Evolutionary conservation across 2,888 invertebrate species (phyloP).

Genomic region (Tanypteryx hageni): DNA sequence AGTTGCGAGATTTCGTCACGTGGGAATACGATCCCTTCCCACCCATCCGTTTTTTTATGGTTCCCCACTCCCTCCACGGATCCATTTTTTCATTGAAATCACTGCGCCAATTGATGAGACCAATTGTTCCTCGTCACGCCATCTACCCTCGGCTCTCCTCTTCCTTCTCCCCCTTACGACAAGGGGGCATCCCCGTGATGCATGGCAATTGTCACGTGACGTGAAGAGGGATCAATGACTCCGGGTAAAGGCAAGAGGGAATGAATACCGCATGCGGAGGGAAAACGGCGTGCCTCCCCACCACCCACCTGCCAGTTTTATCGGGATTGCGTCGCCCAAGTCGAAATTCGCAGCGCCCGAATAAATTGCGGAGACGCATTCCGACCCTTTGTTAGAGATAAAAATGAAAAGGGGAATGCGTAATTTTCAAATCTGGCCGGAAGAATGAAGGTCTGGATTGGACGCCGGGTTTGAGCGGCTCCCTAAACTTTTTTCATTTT

Average conservation of each 20-base stretch:
- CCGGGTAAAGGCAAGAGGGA: not conserved
- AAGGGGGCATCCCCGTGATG: slow-evolving; percentile 42
- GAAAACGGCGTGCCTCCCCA: not conserved
- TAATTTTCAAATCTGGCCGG: slow-evolving; percentile 3
- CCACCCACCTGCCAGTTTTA: not conserved
- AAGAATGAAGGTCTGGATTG: not conserved
- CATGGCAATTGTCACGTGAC: slow-evolving; percentile 46
- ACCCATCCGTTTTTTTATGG: not conserved
- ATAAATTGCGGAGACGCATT: slow-evolving; percentile 43
- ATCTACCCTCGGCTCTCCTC: not conserved
- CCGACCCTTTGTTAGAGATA: not conserved
- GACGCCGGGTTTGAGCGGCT: not conserved
- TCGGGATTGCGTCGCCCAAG: not conserved
- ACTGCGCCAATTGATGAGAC: slow-evolving; percentile 29
- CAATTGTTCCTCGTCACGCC: slow-evolving; percentile 30
- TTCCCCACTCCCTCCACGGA: not conserved
- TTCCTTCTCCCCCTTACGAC: not conserved
- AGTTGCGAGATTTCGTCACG: too few relatives aligned
- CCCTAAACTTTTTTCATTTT: too few relatives aligned
- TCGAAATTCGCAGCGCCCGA: not conserved
- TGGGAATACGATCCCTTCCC: not conserved
- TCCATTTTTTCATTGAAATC: slow-evolving; percentile 15
- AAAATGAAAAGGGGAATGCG: slow-evolving; percentile 12
- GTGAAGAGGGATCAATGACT: slow-evolving; percentile 48
- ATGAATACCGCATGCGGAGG: slow-evolving; percentile 30